These are phyloP conservation scores for Tethya wilhelma DNA, from an alignment of 37 sponge, comb jelly and placozoan species.

Conservation along the genomic window DNA sequence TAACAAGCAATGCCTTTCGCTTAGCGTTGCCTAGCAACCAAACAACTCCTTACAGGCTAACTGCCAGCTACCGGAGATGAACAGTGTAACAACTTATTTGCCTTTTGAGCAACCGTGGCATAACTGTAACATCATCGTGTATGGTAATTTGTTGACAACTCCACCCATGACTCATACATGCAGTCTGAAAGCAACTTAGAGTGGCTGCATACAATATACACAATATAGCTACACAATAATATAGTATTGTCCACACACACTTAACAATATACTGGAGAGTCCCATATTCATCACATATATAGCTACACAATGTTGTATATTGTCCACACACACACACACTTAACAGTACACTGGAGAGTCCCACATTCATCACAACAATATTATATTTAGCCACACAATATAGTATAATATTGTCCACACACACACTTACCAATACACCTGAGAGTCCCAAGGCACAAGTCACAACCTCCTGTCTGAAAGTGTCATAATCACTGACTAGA, in stretches of 20 bases:
- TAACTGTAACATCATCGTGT: no score
- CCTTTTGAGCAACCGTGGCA: no score
- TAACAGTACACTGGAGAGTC: background rate
- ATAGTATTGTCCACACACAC: background rate
- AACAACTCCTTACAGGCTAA: no score
- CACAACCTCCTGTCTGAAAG: conserved; percentile 33
- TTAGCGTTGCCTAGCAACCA: no score
- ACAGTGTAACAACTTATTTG: no score
- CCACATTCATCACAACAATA: background rate
- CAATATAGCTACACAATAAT: background rate
- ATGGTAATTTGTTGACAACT: no score
- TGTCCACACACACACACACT: background rate
- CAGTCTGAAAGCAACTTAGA: no score
- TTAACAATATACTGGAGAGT: background rate
- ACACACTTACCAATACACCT: conserved; percentile 20
- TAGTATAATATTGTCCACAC: no score
- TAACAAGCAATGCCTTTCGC: no score
- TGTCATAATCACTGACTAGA: conserved; percentile 39
- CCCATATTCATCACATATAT: background rate
- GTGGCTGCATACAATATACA: no score
- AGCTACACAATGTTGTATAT: background rate
- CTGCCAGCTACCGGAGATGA: no score
- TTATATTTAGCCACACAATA: conserved; percentile 24
- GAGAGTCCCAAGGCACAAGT: conserved; percentile 24
- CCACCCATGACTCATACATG: no score